These are phyloP conservation scores for Drosophila mojavensis DNA, from an alignment of 1,140 invertebrate species.

Conservation along the genomic window DNA sequence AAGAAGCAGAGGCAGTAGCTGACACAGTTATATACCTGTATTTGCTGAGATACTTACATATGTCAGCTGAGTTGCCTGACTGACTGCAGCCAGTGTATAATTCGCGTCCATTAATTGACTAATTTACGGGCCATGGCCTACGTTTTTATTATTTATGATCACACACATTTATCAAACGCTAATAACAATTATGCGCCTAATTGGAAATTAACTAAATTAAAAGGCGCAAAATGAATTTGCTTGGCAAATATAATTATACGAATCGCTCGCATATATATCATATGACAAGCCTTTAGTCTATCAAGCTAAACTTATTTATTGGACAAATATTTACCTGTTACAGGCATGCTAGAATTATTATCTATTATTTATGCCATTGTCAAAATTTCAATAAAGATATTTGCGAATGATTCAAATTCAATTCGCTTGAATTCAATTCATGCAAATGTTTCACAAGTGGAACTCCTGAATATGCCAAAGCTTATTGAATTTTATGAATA, in stretches of 20 bases:
- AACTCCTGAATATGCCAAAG: slow-evolving; percentile 1
- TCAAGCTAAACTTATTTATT: too few species aligned
- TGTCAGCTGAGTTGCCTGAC: slow-evolving; percentile 2
- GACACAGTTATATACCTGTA: neutral
- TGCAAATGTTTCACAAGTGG: neutral
- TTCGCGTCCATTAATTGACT: slow-evolving; percentile 62
- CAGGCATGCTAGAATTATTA: too few species aligned
- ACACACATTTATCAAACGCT: slow-evolving; percentile 9
- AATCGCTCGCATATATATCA: too few species aligned
- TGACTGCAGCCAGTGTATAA: slow-evolving; percentile 41
- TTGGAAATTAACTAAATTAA: neutral
- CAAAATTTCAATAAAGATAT: neutral
- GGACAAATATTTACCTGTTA: too few species aligned
- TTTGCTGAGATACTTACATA: neutral
- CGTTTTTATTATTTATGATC: neutral
- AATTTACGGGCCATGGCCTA: slow-evolving; percentile 56
- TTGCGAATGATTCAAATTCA: neutral
- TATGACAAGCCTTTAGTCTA: too few species aligned
- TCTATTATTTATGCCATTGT: too few species aligned
- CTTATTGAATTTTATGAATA: neutral
- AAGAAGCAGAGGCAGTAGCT: too few species aligned
- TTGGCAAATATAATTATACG: neutral
- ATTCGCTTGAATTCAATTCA: neutral
- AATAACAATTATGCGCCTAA: slow-evolving; percentile 1
- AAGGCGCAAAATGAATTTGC: neutral